Percentiles rank a stretch among this genome's conserved stretches.
These are phyloP conservation scores for Lagopus leucura DNA, from an alignment of 2,113 vertebrate genomes.

Conservation along the genomic window DNA sequence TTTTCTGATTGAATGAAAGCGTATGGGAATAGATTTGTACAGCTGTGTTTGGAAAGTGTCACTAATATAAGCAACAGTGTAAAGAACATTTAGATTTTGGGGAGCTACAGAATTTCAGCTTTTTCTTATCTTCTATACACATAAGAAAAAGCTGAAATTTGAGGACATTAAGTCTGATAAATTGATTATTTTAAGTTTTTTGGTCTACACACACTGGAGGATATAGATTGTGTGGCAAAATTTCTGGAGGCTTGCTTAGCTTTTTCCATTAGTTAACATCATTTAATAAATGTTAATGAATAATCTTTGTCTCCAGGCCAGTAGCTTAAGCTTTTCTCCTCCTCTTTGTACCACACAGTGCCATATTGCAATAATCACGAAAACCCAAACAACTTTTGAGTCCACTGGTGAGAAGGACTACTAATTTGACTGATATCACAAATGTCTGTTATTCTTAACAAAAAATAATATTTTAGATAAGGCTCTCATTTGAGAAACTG, in stretches of 20 bases:
- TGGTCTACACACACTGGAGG: neutral
- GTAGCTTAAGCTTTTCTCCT: neutral
- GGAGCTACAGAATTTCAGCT: neutral
- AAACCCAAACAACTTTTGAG: neutral
- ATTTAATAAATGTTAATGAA: neutral
- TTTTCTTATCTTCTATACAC: neutral
- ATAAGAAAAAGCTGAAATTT: neutral
- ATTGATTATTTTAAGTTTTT: neutral
- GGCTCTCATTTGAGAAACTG: neutral
- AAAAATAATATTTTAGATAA: neutral
- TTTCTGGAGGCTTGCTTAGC: neutral
- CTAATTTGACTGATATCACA: neutral
- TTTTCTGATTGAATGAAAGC: neutral
- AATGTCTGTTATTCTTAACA: neutral
- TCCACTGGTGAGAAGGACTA: neutral
- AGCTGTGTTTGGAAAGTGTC: neutral
- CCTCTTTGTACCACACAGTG: neutral
- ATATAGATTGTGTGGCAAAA: rapidly evolving
- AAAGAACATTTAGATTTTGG: neutral
- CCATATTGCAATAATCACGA: rapidly evolving
- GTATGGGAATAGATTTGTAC: neutral
- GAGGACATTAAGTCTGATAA: neutral
- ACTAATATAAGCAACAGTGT: neutral
- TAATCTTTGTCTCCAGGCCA: neutral
- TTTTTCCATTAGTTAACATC: neutral